Evolutionary conservation across 2,797 vertebrate genomes (phyloP).

Genomic region (Cossypha dichroa): DNA sequence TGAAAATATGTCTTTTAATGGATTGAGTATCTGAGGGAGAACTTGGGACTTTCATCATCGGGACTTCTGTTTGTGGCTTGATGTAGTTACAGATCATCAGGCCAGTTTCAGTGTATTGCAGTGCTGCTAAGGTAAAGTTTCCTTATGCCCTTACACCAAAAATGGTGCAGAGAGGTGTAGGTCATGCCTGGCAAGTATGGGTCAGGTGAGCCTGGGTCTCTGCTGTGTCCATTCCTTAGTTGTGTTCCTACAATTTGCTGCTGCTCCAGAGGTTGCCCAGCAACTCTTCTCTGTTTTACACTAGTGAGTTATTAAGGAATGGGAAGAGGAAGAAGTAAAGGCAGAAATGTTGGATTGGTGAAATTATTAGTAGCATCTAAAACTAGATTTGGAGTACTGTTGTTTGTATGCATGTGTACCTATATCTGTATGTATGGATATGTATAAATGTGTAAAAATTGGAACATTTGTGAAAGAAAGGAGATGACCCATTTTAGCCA

Average conservation of each 20-base stretch:
- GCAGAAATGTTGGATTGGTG: neutral
- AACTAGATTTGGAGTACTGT: neutral
- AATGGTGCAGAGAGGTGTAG: neutral
- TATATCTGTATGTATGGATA: neutral
- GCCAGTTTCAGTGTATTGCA: neutral
- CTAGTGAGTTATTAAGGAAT: neutral
- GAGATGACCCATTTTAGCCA: neutral
- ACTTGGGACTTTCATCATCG: fast-evolving
- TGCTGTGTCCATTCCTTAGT: neutral
- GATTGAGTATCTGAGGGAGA: neutral
- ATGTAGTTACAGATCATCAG: neutral
- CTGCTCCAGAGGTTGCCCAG: neutral
- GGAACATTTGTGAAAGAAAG: neutral
- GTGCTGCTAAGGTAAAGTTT: neutral
- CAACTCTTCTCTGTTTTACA: neutral
- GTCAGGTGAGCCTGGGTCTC: neutral
- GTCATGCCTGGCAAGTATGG: neutral
- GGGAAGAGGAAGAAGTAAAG: neutral
- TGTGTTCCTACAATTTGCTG: neutral
- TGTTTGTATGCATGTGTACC: fast-evolving
- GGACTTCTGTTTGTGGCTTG: neutral
- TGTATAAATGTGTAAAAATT: neutral
- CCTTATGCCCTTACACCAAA: neutral
- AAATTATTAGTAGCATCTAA: neutral
- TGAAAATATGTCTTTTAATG: neutral